Conservation (phyloP, 2,888 invertebrate genomes). For the Herminia tarsipennalis region DNA sequence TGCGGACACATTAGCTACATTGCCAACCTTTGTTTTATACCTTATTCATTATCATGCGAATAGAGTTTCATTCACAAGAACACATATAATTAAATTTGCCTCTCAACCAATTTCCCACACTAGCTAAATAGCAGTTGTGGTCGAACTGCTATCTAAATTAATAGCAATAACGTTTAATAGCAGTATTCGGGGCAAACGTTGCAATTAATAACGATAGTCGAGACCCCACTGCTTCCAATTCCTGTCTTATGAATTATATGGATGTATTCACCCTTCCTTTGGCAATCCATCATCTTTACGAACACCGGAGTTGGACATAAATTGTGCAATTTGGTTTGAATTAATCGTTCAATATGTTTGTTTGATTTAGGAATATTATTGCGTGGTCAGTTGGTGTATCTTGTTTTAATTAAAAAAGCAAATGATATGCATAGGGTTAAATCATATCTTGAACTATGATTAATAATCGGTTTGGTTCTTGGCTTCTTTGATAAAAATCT, state of each 20-base stretch:
- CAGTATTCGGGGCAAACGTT: slow-evolving; percentile 20
- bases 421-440: too few species aligned
- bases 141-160: slow-evolving; percentile 14
- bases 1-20: too few species aligned
- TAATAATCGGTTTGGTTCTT: too few species aligned
- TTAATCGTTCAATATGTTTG: neutral
- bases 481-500: too few species aligned
- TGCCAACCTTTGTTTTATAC: too few species aligned
- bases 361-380: neutral
- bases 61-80: too few species aligned
- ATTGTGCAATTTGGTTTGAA: slow-evolving; percentile 1
- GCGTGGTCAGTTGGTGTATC: neutral
- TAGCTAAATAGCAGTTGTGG: slow-evolving; percentile 12
- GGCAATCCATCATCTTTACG: slow-evolving; percentile 29
- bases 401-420: too few species aligned
- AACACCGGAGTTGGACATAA: slow-evolving; percentile 2
- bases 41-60: too few species aligned
- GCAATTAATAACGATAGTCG: slow-evolving; percentile 32
- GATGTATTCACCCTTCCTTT: slow-evolving; percentile 10
- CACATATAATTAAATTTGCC: too few species aligned
- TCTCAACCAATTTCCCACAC: too few species aligned
- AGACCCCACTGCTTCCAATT: slow-evolving; percentile 22
- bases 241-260: slow-evolving; percentile 27
- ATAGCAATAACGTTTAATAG: slow-evolving; percentile 52
- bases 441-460: too few species aligned